Evolutionary conservation across 1,140 invertebrate species (phyloP), one percentile per base, ranked within the genome.

Genomic region (Leptinotarsa undecemlineata): DNA sequence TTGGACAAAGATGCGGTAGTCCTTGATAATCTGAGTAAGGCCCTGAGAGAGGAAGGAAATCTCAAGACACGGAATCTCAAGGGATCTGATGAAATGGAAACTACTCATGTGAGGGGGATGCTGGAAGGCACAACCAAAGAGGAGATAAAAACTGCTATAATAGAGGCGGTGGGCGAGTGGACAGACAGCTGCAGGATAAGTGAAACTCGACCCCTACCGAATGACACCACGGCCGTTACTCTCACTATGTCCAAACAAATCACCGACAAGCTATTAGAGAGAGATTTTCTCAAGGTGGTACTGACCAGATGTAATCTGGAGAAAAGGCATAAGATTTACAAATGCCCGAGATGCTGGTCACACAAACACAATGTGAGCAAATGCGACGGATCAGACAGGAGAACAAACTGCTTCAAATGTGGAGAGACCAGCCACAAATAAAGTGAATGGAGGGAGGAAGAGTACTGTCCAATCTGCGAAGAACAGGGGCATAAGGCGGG

Each of bases 361-460:
- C 23, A 23, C 23, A 23, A 23, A 23, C 23, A 23, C 23, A 19
- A 61, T 3, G 63, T 48, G 20, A 13, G 74, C 42, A 33, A 62
- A 47, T 68, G 74, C 60, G 47, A 20, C 20, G 74, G 60, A n/a
- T 11, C 23, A 15, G 57, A 75, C 60, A 68, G 72, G 73, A 20
- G 4, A 67, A 19, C 19, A 2, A 21, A 21, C 17, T 74, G 72
- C 60, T 74, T 74, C n/a, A 68, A 60, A 62, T 76, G 72, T 47
- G 66, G 75, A 4, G 26, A 62, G 47, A 21, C 26, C 14, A 63
- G 51, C 1, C 72, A 76, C 33, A 68, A n/a, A 23, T 4, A 19
- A 4, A 64, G 13, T 2, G 68, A 68, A n/a, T 76, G 72, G 11
- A 61, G 23, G 0, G 60, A 26, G 15, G 14, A 11, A 17, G 68